These are phyloP conservation scores for Dufourea novaeangliae DNA, from an alignment of 1,140 invertebrate species.

Conservation along the genomic window DNA sequence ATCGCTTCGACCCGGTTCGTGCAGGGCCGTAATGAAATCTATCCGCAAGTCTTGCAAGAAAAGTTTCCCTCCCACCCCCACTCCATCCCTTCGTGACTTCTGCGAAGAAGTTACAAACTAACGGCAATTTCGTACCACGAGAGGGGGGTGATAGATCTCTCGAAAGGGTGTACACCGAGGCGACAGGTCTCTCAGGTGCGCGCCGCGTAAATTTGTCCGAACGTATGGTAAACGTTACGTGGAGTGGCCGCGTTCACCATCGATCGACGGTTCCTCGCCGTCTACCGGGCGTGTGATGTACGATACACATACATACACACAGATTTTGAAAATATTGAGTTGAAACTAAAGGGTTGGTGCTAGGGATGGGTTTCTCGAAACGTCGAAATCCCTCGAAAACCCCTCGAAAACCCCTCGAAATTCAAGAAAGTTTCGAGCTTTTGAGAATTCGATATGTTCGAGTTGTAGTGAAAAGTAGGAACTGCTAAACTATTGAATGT, in stretches of 20 bases:
- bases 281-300: too few relatives aligned
- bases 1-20: slow-evolving; percentile 1
- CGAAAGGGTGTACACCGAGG: neutral
- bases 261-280: slow-evolving; percentile 45
- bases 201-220: slow-evolving; percentile 47
- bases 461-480: too few relatives aligned
- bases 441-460: too few relatives aligned
- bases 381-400: too few relatives aligned
- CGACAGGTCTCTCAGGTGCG: slow-evolving; percentile 21
- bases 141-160: neutral
- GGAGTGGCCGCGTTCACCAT: slow-evolving; percentile 37
- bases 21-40: slow-evolving; percentile 39
- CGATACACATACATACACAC: slow-evolving; percentile 25
- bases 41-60: neutral
- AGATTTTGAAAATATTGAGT: slow-evolving; percentile 26
- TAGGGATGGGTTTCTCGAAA: too few relatives aligned
- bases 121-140: slow-evolving; percentile 49
- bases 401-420: too few relatives aligned
- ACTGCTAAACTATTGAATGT: too few relatives aligned
- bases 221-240: slow-evolving; percentile 50
- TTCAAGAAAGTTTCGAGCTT: too few relatives aligned
- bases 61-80: too few relatives aligned
- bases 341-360: too few relatives aligned
- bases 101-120: slow-evolving; percentile 41
- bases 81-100: neutral